Base-by-base conservation (phyloP, 2,888 invertebrate genomes). In the Epinotia demarniana region DNA sequence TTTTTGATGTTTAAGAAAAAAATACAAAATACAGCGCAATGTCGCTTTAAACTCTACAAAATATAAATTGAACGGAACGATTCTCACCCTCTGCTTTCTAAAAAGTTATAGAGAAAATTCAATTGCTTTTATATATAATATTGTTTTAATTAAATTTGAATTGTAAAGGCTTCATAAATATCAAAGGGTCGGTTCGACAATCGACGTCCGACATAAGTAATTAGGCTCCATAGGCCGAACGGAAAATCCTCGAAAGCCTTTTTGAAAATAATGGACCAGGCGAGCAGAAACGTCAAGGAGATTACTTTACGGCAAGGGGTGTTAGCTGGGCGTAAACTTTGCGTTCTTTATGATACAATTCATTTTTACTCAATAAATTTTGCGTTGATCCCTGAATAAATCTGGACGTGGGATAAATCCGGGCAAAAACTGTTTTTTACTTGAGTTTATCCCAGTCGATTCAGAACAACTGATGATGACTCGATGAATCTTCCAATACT, bases 211-310 rank as follows among this genome's bases (percentile, higher is more conserved):
- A 61, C 62, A 61, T 61, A 70, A 70, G 61, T 70, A 70, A 70
- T 70, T 70, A 70, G 61, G 49, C 33, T 33, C 46, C 46, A 63
- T 19, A 18, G 18, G 18, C 63, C 33, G 39, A 23, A 2, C 11
- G 27, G 70, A 27, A 71, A 71, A 62, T 39, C 18, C 19, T 18
- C 70, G 39, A 62, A 61, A 62, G 60, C 69, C 69, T 71, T 62
- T 71, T 62, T 27, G 53, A 46, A 69, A 69, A 46, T 69, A 69
- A 60, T 69, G 69, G 69, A 69, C 69, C 69, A 69, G 69, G 69
- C 58, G n/a, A 46, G 8, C 69, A 69, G n/a, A 83, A 82, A 82
- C 83, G 84, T 84, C 81, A 81, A 80, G 77, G 73, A 72, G 79
- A 78, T 78, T 80, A 69, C 46, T 69, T 60, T 27, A 53, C 53